These are phyloP conservation scores for Smithornis capensis DNA, from an alignment of 2,113 vertebrate genomes.

Conservation along the genomic window DNA sequence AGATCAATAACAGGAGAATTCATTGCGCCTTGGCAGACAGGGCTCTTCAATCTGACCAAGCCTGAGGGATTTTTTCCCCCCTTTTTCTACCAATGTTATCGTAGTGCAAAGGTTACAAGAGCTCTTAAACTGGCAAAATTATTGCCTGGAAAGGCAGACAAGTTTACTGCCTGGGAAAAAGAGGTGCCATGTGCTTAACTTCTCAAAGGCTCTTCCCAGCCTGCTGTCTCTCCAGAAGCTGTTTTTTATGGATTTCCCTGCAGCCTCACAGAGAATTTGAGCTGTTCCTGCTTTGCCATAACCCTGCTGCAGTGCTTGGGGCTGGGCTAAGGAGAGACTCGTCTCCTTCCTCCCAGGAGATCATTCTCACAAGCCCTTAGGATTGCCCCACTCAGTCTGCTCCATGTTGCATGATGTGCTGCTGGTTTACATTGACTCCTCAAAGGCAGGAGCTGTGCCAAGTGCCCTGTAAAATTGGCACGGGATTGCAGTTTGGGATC, in stretches of 20 bases:
- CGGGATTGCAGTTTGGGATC: not conserved
- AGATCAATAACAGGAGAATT: not conserved
- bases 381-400: not conserved
- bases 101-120: not conserved
- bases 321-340: not conserved
- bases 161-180: not conserved
- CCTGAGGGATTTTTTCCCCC: not conserved
- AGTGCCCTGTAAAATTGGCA: not conserved
- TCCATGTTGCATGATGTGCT: rapidly evolving
- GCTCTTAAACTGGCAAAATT: not conserved
- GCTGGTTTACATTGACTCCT: rapidly evolving
- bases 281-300: not conserved
- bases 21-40: not conserved
- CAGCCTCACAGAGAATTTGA: not conserved
- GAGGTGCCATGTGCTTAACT: not conserved
- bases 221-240: not conserved
- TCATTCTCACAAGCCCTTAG: not conserved
- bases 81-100: not conserved
- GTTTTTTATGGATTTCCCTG: not conserved
- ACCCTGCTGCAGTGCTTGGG: not conserved
- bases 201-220: not conserved
- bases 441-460: not conserved
- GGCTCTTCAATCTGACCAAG: not conserved
- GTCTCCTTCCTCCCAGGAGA: not conserved
- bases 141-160: not conserved